Base-by-base conservation (phyloP, 2,113 vertebrate genomes). In the Emberiza fucata region DNA sequence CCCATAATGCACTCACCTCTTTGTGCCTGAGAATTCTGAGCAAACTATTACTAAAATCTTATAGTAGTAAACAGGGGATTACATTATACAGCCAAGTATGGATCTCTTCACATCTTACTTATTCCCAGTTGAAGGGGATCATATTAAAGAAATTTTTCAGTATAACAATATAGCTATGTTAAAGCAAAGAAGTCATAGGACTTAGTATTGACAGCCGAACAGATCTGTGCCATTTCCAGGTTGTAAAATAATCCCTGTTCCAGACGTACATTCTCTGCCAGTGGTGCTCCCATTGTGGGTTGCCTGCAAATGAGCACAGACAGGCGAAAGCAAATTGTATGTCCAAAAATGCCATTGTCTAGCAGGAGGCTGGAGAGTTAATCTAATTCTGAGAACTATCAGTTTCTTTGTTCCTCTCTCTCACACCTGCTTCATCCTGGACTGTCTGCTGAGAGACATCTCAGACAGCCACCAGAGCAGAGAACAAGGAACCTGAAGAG, bases 391-490 rank as follows among this genome's bases (percentile, higher is more conserved):
- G 44, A 83, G 54, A 59, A 37, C 19, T 31, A 22, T 39, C 22
- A 42, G 16, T 66, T 87, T 72, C 54, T 71, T 94, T 90, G 14
- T 81, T 90, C 39, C 42, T 80, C 39, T 83, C 92, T 57, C n/a
- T 70, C 35, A 66, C 48, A 83, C 48, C 51, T 93, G 73, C 35
- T 79, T 63, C n/a, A 33, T 83, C 77, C 48, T 39, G 56, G n/a
- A 45, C 25, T 94, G 37, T 79, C 29, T 90, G 35, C 47, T 90
- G 69, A 88, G 40, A 65, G 66, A 39, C 44, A 42, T 47, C 33
- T 73, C 80, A 73, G 80, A n/a, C 42, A 93, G 85, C 39, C 83
- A 90, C 70, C 28, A 65, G 54, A 95, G 77, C 53, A 96, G 57
- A 6, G 48, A 94, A 57, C 35, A 27, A 42, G 88, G 88, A 90